phyloP scores from a whole-genome alignment of 2,797 vertebrate genomes.

The Agapornis canus region DNA sequence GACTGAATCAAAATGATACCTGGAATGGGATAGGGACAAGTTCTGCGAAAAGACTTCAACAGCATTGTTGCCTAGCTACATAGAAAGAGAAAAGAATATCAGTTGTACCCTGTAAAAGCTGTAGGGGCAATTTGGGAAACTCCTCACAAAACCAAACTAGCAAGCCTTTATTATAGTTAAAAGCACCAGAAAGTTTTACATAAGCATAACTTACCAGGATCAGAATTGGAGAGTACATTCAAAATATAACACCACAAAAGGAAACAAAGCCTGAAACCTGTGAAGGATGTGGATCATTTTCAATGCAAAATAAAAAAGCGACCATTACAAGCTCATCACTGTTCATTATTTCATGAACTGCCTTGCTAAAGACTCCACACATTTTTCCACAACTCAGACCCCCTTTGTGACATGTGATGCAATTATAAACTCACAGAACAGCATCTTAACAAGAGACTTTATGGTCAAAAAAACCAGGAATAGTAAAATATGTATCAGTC shows the following conservation, averaged over 20 bases:
- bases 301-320: constrained; percentile 5
- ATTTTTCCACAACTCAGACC: not conserved
- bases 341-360: not conserved
- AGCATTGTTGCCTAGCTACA: not conserved
- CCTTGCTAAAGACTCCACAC: not conserved
- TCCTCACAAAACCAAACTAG: not conserved
- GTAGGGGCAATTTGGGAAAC: not conserved
- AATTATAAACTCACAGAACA: not conserved
- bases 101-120: not conserved
- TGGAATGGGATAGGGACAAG: rapidly evolving
- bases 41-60: not conserved
- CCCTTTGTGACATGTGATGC: rapidly evolving
- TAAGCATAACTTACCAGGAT: not conserved
- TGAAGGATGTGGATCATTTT: constrained; percentile 1
- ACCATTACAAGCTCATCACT: not conserved
- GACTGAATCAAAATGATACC: not conserved
- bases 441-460: not conserved
- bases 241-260: not conserved
- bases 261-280: not conserved
- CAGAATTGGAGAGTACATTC: not conserved
- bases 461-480: not conserved
- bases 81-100: not conserved
- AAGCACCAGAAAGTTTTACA: not conserved
- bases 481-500: not conserved
- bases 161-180: not conserved